A percentile compares a stretch with the other conserved stretches of the same genome.
phyloP scores from a whole-genome alignment of 2,888 invertebrate species.

The Epirrhoe alternata region DNA sequence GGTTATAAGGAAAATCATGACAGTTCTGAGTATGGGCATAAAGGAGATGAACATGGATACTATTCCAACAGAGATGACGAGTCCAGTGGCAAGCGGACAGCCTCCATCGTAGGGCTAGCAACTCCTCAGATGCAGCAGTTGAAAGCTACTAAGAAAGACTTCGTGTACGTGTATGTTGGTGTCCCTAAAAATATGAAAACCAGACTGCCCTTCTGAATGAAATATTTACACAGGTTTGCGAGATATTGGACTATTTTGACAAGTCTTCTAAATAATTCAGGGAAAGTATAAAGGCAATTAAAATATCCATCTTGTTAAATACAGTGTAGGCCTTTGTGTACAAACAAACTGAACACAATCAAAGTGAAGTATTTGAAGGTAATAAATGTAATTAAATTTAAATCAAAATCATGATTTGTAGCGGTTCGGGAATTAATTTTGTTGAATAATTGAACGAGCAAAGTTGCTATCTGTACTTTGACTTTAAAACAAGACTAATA shows the following conservation, averaged over 20 bases:
- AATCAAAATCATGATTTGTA: constrained; percentile 3
- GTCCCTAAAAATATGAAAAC: constrained; percentile 55
- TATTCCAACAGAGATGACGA: background rate
- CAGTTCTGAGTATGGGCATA: background rate
- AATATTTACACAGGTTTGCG: background rate
- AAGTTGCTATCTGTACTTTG: constrained; percentile 1
- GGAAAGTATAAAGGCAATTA: background rate
- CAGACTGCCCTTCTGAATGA: background rate
- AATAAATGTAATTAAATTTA: background rate
- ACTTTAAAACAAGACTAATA: constrained; percentile 6
- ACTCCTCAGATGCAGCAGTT: background rate
- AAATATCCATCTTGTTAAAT: background rate
- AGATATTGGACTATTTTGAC: background rate
- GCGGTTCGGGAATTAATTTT: constrained; percentile 9
- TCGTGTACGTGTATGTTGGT: constrained; percentile 61
- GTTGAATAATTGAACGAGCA: background rate
- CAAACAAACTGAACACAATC: background rate
- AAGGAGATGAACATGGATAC: background rate
- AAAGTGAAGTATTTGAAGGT: background rate
- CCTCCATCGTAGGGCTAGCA: constrained; percentile 5
- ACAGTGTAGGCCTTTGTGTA: background rate
- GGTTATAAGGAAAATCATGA: background rate
- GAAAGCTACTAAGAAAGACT: constrained; percentile 39
- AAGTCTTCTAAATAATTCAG: background rate
- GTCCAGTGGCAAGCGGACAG: background rate